Conservation (phyloP, 2,113 vertebrate species). For the Toxotes jaculatrix region DNA sequence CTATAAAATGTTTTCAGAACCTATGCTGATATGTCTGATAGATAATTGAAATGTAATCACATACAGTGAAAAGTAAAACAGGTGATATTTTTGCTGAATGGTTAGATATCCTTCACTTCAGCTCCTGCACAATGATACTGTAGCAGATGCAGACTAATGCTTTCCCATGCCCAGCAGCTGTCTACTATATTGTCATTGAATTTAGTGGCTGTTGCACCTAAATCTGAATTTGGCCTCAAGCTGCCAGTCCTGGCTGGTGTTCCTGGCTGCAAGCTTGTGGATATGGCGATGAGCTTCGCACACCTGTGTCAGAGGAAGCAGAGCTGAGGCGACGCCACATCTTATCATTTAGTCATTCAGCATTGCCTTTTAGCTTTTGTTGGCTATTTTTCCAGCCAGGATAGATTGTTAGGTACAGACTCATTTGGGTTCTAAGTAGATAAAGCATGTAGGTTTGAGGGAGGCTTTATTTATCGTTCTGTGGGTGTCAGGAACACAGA, state of each 20-base stretch:
- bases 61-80: constrained; percentile 28
- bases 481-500: constrained; percentile 27
- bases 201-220: constrained; percentile 48
- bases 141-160: constrained; percentile 39
- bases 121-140: constrained; percentile 19
- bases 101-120: constrained; percentile 15
- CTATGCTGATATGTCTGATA: constrained; percentile 30
- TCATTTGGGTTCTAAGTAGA: constrained; percentile 17
- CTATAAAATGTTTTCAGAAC: constrained; percentile 46
- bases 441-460: background rate
- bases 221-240: constrained; percentile 62
- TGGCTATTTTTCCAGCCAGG: background rate
- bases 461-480: constrained; percentile 25
- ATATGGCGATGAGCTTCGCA: constrained; percentile 30
- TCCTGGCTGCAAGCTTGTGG: constrained; percentile 49
- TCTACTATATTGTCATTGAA: constrained; percentile 49
- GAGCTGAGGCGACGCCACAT: constrained; percentile 5
- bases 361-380: constrained; percentile 15
- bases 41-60: constrained; percentile 46
- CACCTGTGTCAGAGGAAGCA: constrained; percentile 50
- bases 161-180: constrained; percentile 52
- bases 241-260: constrained; percentile 52
- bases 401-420: background rate
- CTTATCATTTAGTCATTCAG: constrained; percentile 17
- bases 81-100: constrained; percentile 26